Conservation (phyloP, 2,113 vertebrate species). For the Apus apus region DNA sequence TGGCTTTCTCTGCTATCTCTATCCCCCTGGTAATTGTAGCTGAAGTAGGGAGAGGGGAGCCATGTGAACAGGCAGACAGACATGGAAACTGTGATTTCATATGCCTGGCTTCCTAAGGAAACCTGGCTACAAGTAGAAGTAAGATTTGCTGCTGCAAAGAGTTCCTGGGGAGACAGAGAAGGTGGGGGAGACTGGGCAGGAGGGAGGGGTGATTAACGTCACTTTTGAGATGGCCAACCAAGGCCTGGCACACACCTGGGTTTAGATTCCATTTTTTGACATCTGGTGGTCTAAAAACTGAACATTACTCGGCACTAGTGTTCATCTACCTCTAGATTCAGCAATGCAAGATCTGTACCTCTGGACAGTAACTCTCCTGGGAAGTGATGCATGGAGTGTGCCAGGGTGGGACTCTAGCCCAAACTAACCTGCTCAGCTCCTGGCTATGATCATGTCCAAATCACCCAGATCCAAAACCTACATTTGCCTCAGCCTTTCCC, state of each 20-base stretch:
- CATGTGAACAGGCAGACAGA: neutral
- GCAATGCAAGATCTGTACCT: neutral
- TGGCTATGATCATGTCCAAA: rapidly evolving
- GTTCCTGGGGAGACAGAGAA: neutral
- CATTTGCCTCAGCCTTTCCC: neutral
- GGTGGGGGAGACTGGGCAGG: neutral
- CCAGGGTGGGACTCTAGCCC: neutral
- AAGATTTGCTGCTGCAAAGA: constrained; percentile 14
- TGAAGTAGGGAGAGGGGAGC: neutral
- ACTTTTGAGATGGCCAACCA: neutral
- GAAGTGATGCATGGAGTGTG: neutral
- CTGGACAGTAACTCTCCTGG: neutral
- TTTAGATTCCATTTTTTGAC: neutral
- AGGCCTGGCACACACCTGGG: neutral
- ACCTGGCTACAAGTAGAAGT: constrained; percentile 17
- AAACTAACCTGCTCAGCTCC: neutral
- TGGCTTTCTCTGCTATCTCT: neutral
- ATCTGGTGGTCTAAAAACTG: neutral
- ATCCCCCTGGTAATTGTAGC: neutral
- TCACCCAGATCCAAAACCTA: neutral
- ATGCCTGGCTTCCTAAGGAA: constrained; percentile 45
- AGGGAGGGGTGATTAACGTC: neutral
- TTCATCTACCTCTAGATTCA: constrained; percentile 49
- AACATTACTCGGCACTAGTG: neutral
- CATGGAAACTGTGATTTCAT: constrained; percentile 47